These are phyloP conservation scores for Clarias batrachus DNA, from an alignment of 2,113 vertebrate genomes.

Conservation along the genomic window DNA sequence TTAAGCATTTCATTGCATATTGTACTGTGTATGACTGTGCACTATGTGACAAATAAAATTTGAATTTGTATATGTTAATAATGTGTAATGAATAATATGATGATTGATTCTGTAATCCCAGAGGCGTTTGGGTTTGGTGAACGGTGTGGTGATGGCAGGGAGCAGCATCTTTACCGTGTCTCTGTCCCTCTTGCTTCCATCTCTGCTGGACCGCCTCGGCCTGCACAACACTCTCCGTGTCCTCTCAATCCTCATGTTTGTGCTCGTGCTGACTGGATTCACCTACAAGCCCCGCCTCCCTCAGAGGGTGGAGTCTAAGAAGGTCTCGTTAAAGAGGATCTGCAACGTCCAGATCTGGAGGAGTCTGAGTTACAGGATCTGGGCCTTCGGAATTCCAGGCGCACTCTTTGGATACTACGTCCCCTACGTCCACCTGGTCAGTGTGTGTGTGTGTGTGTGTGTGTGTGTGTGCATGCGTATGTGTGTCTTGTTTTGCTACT, in stretches of 20 bases:
- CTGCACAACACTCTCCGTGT: constrained; percentile 79
- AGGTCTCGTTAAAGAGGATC: constrained; percentile 65
- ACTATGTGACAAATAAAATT: too few relatives aligned
- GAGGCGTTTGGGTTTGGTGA: constrained; percentile 90
- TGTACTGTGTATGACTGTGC: too few relatives aligned
- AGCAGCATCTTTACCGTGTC: constrained; percentile 91
- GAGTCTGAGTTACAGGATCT: constrained; percentile 85
- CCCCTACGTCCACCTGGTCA: constrained; percentile 97
- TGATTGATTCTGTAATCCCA: not conserved
- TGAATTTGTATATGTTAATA: not conserved
- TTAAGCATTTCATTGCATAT: too few relatives aligned
- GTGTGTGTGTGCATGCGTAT: not conserved
- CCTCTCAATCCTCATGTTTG: constrained; percentile 83
- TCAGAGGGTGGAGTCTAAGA: not conserved
- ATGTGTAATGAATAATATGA: not conserved
- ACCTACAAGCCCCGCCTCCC: constrained; percentile 84
- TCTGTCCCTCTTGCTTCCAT: constrained; percentile 79
- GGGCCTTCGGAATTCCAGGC: constrained; percentile 89
- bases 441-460: constrained; percentile 50
- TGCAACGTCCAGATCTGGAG: constrained; percentile 91
- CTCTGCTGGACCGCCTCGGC: constrained; percentile 65
- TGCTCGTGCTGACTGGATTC: constrained; percentile 88
- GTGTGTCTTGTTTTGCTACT: not conserved
- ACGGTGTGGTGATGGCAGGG: constrained; percentile 94
- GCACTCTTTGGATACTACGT: constrained; percentile 97